phyloP scores from a whole-genome alignment of 2,888 invertebrate genomes.

The Eupithecia centaureata region DNA sequence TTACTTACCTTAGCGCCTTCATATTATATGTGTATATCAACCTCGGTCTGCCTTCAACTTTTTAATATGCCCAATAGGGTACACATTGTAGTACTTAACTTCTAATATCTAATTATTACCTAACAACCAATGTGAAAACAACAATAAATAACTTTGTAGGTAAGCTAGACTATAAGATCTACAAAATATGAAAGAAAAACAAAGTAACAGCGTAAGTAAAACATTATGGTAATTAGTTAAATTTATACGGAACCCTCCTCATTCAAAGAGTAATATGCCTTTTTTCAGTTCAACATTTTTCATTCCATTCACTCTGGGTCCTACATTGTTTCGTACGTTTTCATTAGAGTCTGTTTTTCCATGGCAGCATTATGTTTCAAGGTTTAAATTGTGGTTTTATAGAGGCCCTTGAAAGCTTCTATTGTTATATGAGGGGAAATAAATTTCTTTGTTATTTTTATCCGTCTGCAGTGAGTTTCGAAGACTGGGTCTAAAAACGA shows the following conservation, averaged over 20 bases:
- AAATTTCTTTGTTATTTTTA: slow-evolving; percentile 9
- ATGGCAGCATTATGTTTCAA: slow-evolving; percentile 10
- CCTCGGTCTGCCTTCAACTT: too few species aligned
- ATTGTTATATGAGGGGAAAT: slow-evolving; percentile 28
- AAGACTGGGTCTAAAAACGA: background rate
- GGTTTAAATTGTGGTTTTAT: slow-evolving; percentile 15
- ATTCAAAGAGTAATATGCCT: background rate
- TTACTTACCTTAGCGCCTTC: too few species aligned
- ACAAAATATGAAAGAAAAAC: background rate
- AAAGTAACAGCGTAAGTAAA: background rate
- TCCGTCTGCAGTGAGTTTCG: background rate
- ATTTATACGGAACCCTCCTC: slow-evolving; percentile 9
- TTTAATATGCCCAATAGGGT: too few species aligned
- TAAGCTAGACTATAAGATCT: background rate
- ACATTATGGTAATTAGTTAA: background rate
- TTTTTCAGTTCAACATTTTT: slow-evolving; percentile 21
- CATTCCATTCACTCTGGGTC: slow-evolving; percentile 19
- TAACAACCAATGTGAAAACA: too few species aligned
- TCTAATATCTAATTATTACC: too few species aligned
- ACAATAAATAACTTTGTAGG: too few species aligned
- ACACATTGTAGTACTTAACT: too few species aligned
- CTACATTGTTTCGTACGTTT: slow-evolving; percentile 27
- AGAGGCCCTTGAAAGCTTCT: slow-evolving; percentile 19
- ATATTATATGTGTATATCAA: too few species aligned
- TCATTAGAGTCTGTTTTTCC: slow-evolving; percentile 11